Evolutionary conservation across 2,113 vertebrate species (phyloP).

Genomic region (Chlorodrepanis virens): DNA sequence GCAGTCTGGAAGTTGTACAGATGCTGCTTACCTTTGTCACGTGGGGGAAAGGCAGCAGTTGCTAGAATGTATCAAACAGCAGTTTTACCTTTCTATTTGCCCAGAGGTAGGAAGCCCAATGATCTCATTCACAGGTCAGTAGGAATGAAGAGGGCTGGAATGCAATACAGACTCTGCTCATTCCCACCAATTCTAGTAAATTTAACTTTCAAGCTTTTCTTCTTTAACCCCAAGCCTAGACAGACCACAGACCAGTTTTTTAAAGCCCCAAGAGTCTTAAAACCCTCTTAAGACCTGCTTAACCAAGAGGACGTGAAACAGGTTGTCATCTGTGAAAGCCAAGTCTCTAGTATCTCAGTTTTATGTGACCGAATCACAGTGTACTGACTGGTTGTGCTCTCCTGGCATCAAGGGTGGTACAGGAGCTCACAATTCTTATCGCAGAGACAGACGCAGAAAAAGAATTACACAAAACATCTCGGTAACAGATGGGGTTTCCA

Average conservation of each 20-base stretch:
- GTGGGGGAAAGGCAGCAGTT: background rate
- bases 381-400: background rate
- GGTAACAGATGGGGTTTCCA: background rate
- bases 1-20: background rate
- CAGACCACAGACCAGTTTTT: background rate
- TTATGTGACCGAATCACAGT: background rate
- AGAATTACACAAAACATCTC: background rate
- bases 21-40: background rate
- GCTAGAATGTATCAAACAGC: background rate
- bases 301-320: background rate
- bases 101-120: background rate
- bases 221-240: background rate
- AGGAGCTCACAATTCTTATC: background rate
- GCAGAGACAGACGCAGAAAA: background rate
- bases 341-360: background rate
- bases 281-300: background rate
- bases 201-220: background rate
- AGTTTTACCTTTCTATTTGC: background rate
- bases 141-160: background rate
- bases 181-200: background rate
- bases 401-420: background rate
- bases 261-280: background rate
- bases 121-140: background rate
- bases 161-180: background rate
- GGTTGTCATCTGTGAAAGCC: background rate